phyloP scores from a whole-genome alignment of 2,888 invertebrate genomes.

The Eupithecia tripunctaria region DNA sequence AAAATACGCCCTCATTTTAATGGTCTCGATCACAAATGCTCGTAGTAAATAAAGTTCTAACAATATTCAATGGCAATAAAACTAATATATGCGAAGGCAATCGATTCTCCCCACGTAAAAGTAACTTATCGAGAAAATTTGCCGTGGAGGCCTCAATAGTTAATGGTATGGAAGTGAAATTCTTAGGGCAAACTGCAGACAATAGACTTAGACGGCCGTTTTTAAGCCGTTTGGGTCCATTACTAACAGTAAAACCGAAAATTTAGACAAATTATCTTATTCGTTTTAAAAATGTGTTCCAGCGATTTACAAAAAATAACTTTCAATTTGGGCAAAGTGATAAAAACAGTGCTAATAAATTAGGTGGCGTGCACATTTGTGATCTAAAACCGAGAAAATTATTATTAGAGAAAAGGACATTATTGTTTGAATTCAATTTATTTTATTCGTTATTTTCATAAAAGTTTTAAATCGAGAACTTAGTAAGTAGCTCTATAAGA shows the following conservation, averaged over 20 bases:
- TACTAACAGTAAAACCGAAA: constrained; percentile 46
- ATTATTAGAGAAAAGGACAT: not conserved
- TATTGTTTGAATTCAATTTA: no score
- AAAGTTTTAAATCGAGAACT: not conserved
- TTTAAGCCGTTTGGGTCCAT: constrained; percentile 54
- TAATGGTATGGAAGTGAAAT: constrained; percentile 78
- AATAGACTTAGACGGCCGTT: constrained; percentile 62
- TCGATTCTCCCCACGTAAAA: constrained; percentile 58
- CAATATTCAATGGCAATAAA: constrained; percentile 34
- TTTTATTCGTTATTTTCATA: not conserved
- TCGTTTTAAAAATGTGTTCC: not conserved
- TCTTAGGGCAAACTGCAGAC: constrained; percentile 68
- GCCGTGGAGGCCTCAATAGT: constrained; percentile 66
- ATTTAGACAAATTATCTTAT: not conserved
- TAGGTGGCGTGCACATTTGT: not conserved
- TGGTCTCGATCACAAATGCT: not conserved
- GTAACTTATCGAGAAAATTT: constrained; percentile 67
- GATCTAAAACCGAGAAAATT: not conserved
- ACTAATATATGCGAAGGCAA: constrained; percentile 54
- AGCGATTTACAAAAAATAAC: not conserved
- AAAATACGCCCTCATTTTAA: not conserved
- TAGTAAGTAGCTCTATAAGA: not conserved
- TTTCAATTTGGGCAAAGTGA: not conserved
- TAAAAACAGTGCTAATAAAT: not conserved
- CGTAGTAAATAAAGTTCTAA: not conserved